A percentile compares a stretch with the other conserved stretches of the same genome.
Evolutionary conservation across 2,797 vertebrate genomes (phyloP).

Genomic region (Melanotaenia parkinsoni): DNA sequence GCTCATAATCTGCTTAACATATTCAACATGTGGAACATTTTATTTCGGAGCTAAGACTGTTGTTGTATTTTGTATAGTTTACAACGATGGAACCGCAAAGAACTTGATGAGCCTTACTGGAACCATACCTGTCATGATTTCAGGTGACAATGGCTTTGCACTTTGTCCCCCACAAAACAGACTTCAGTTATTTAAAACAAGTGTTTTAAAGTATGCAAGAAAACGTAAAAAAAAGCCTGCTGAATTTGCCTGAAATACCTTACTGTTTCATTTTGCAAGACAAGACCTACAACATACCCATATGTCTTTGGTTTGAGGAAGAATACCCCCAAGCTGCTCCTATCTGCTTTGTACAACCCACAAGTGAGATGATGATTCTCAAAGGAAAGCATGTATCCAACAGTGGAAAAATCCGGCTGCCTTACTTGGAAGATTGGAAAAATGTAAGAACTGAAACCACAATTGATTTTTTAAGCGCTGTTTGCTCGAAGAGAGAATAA

Average conservation of each 20-base stretch:
- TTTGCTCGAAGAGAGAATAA: not conserved
- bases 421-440: slow-evolving; percentile 79
- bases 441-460: slow-evolving; percentile 50
- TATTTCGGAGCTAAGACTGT: not conserved
- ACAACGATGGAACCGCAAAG: slow-evolving; percentile 89
- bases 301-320: slow-evolving; percentile 92
- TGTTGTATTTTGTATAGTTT: slow-evolving; percentile 81
- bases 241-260: not conserved
- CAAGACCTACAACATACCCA: slow-evolving; percentile 89
- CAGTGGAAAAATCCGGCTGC: slow-evolving; percentile 69
- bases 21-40: not conserved
- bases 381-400: slow-evolving; percentile 85
- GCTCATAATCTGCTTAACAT: not conserved
- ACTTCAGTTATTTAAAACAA: not conserved
- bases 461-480: not conserved
- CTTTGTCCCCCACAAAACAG: not conserved
- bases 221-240: not conserved
- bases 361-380: slow-evolving; percentile 89
- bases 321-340: slow-evolving; percentile 90
- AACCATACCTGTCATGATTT: slow-evolving; percentile 86
- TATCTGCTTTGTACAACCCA: slow-evolving; percentile 93
- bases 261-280: slow-evolving; percentile 68
- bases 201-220: not conserved
- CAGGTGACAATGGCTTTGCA: slow-evolving; percentile 73
- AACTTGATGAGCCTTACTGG: slow-evolving; percentile 89